Percentiles rank a stretch among this genome's conserved stretches.
phyloP scores from a whole-genome alignment of 2,113 vertebrate genomes.

The Pogonocichla stellata region DNA sequence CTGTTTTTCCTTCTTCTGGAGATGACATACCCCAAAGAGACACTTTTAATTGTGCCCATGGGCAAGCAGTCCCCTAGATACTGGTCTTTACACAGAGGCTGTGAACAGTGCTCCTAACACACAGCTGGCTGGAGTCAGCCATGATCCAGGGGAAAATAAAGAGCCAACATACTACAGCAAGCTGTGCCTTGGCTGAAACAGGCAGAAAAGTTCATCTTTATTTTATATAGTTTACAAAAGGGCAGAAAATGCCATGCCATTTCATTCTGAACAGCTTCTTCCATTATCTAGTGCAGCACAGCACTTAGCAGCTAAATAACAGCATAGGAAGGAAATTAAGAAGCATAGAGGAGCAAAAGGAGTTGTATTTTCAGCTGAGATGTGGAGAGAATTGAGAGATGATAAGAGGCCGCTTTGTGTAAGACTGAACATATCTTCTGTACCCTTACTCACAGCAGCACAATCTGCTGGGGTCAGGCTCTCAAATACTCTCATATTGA shows the following conservation, averaged over 20 bases:
- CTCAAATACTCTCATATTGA: not conserved
- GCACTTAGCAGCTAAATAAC: constrained; percentile 26
- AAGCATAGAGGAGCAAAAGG: not conserved
- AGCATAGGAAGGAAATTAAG: constrained; percentile 43
- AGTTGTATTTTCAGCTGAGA: constrained; percentile 7
- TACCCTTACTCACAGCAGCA: not conserved
- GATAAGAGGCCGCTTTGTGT: not conserved
- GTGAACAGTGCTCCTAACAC: not conserved
- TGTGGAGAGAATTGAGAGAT: not conserved
- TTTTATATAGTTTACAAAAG: constrained; percentile 34
- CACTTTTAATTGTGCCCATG: not conserved
- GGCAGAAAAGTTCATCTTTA: constrained; percentile 8
- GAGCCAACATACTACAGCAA: not conserved
- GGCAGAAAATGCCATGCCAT: constrained; percentile 23
- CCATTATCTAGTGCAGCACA: constrained; percentile 4
- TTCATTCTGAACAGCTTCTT: constrained; percentile 20
- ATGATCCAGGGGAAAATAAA: not conserved
- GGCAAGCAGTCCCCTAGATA: not conserved
- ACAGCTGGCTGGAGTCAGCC: not conserved
- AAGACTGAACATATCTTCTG: not conserved
- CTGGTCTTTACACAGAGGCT: accelerated
- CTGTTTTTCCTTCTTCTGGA: not conserved
- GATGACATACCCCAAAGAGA: not conserved
- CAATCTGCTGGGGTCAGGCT: not conserved
- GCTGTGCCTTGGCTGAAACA: not conserved